A percentile compares a stretch with the other conserved stretches of the same genome.
Conservation (phyloP, 2,113 vertebrate genomes). For the Gopherus flavomarginatus region DNA sequence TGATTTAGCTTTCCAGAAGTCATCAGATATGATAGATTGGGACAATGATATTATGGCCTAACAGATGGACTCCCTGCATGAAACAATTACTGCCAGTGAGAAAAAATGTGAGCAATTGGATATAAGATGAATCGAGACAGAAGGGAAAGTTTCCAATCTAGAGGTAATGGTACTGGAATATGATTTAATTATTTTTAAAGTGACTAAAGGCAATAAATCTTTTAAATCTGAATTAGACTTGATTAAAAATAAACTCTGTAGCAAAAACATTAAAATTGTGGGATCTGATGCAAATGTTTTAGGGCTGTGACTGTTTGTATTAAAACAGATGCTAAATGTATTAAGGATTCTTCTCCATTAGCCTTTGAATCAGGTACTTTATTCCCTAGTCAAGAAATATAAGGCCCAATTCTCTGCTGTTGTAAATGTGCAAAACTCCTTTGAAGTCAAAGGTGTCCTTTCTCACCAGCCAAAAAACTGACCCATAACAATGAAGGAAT, state of each 20-base stretch:
- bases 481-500: background rate
- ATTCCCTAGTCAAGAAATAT: background rate
- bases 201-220: conserved; percentile 51
- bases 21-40: conserved; percentile 45
- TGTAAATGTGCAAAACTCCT: background rate
- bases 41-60: conserved; percentile 29
- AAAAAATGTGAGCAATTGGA: conserved; percentile 58
- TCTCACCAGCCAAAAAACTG: background rate
- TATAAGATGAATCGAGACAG: conserved; percentile 61
- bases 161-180: conserved; percentile 45
- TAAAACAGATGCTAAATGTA: background rate
- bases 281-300: background rate
- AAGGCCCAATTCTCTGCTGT: background rate
- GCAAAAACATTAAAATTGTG: background rate
- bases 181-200: conserved; percentile 70
- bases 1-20: conserved; percentile 40
- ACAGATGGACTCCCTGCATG: conserved; percentile 61
- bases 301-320: background rate
- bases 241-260: conserved; percentile 35
- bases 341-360: conserved; percentile 1
- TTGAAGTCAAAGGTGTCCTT: background rate
- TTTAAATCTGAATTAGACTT: conserved; percentile 47
- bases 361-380: background rate
- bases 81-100: conserved; percentile 66
- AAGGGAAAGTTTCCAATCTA: conserved; percentile 34